A percentile compares a stretch with the other conserved stretches of the same genome.
phyloP scores from a whole-genome alignment of 2,113 vertebrate species.

The Oncorhynchus tshawytscha region DNA sequence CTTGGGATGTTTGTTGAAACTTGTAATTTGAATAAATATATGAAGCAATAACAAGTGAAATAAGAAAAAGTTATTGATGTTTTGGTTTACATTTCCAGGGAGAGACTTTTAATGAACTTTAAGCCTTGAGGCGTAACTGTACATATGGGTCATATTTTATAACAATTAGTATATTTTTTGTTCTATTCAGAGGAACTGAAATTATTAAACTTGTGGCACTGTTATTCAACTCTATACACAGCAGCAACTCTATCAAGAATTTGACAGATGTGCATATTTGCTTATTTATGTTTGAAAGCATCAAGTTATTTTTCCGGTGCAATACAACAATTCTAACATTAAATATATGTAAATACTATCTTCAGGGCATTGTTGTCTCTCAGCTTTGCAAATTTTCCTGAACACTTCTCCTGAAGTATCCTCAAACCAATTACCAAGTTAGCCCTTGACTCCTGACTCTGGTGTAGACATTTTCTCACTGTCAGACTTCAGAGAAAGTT shows the following conservation, averaged over 20 bases:
- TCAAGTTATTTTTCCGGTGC: too few relatives aligned
- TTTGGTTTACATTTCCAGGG: slow-evolving; percentile 37
- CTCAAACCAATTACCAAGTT: not conserved
- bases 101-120: not conserved
- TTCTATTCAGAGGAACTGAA: not conserved
- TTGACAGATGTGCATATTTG: too few relatives aligned
- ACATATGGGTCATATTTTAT: not conserved
- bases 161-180: not conserved
- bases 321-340: too few relatives aligned
- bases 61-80: slow-evolving; percentile 10
- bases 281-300: too few relatives aligned
- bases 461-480: not conserved
- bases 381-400: not conserved
- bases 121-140: too few relatives aligned
- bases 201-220: too few relatives aligned
- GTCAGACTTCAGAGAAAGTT: too few relatives aligned
- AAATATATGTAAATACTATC: too few relatives aligned
- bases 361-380: not conserved
- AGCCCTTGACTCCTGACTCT: not conserved
- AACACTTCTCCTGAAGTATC: not conserved
- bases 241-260: too few relatives aligned
- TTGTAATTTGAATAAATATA: slow-evolving; percentile 3
- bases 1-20: not conserved
- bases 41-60: slow-evolving; percentile 51
- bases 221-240: too few relatives aligned